A percentile compares a stretch with the other conserved stretches of the same genome.
Evolutionary conservation across 1,140 invertebrate species (phyloP).

Genomic region (Drosophila triauraria): DNA sequence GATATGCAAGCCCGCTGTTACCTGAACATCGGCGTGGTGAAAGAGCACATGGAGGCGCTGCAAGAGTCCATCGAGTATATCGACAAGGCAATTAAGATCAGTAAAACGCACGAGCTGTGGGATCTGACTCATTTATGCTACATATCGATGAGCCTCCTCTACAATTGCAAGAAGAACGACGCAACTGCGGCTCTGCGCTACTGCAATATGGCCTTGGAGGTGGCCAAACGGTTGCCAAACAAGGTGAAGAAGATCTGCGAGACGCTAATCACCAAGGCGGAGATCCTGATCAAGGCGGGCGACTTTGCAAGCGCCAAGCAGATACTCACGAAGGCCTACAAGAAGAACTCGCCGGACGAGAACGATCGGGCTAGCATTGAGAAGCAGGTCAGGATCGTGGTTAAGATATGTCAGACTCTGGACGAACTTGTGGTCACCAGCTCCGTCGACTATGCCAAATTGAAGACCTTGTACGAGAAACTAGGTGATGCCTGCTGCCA

Average conservation of each 20-base stretch:
- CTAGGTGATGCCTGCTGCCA: constrained; percentile 92
- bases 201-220: constrained; percentile 89
- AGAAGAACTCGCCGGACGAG: constrained; percentile 88
- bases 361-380: constrained; percentile 88
- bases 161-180: constrained; percentile 86
- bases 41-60: constrained; percentile 89
- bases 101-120: constrained; percentile 89
- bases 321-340: constrained; percentile 90
- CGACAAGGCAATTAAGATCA: constrained; percentile 90
- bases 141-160: constrained; percentile 88
- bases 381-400: constrained; percentile 89
- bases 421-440: constrained; percentile 87
- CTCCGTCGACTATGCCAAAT: constrained; percentile 86
- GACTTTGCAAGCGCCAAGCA: constrained; percentile 91
- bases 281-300: constrained; percentile 88
- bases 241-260: constrained; percentile 88
- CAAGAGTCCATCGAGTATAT: constrained; percentile 89
- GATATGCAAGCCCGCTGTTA: constrained; percentile 94
- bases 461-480: constrained; percentile 91
- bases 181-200: constrained; percentile 67
- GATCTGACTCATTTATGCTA: constrained; percentile 93
- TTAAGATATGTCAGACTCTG: constrained; percentile 89
- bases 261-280: constrained; percentile 87
- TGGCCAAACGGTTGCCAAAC: constrained; percentile 88
- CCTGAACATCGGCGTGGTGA: constrained; percentile 93